A percentile compares a stretch with the other conserved stretches of the same genome.
These are phyloP conservation scores for Portevinia maculata DNA, from an alignment of 2,888 invertebrate genomes.

Conservation along the genomic window DNA sequence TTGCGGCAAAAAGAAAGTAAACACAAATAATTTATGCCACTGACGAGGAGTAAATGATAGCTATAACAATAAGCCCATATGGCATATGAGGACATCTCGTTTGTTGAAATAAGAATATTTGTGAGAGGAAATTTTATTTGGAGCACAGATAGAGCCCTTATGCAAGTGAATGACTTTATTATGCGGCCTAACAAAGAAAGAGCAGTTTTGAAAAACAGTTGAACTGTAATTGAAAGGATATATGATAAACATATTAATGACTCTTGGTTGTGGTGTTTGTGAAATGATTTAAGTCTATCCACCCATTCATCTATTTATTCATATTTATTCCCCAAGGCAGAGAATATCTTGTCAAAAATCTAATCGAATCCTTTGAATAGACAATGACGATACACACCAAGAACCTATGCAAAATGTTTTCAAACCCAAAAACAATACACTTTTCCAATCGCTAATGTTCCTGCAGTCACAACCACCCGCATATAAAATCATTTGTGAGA, in stretches of 20 bases:
- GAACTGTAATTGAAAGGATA: conserved; percentile 62
- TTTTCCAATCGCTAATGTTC: too few species aligned
- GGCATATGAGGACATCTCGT: conserved; percentile 13
- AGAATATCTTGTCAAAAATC: too few species aligned
- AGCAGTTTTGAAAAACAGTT: conserved; percentile 52
- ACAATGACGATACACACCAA: too few species aligned
- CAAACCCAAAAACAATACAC: too few species aligned
- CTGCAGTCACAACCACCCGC: too few species aligned
- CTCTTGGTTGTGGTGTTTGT: background rate
- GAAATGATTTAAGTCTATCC: background rate
- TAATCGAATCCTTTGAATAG: too few species aligned
- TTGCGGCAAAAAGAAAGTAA: conserved; percentile 64
- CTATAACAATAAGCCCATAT: conserved; percentile 48
- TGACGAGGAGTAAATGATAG: conserved; percentile 45
- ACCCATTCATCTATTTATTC: too few species aligned
- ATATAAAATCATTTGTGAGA: background rate
- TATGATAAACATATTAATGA: conserved; percentile 15
- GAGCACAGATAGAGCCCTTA: conserved; percentile 33
- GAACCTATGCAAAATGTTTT: conserved; percentile 11
- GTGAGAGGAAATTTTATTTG: conserved; percentile 36
- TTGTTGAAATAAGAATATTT: conserved; percentile 39
- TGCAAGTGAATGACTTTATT: conserved; percentile 64
- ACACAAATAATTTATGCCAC: conserved; percentile 67
- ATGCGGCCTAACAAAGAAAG: conserved; percentile 48
- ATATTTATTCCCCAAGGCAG: too few species aligned